Evolutionary conservation across 2,797 vertebrate species (phyloP).

Genomic region (Enteromius thamalakanensis): DNA sequence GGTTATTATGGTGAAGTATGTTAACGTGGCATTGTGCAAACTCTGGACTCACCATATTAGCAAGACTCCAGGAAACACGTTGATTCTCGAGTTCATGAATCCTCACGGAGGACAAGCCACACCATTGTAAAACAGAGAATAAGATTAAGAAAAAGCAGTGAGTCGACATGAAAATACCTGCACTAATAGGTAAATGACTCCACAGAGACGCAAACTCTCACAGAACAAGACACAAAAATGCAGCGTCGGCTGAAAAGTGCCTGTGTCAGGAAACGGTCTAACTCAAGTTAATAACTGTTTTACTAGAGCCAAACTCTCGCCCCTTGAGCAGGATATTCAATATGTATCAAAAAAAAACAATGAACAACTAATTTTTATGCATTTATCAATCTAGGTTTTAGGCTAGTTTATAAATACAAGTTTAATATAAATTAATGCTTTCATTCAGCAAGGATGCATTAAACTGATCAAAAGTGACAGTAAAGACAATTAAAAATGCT

Average conservation of each 20-base stretch:
- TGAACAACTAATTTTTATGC: neutral
- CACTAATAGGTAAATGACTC: conserved; percentile 18
- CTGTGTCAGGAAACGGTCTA: neutral
- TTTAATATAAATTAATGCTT: neutral
- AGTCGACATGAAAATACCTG: conserved; percentile 12
- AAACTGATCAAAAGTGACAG: neutral
- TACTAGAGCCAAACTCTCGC: neutral
- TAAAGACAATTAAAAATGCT: neutral
- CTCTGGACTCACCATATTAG: conserved; percentile 35
- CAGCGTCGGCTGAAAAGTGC: neutral
- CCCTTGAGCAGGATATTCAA: neutral
- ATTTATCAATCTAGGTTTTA: neutral
- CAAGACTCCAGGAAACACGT: neutral
- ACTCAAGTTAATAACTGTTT: neutral
- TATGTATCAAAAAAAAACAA: neutral
- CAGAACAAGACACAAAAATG: neutral
- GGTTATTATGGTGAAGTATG: neutral
- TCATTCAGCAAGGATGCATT: neutral
- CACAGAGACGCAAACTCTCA: neutral
- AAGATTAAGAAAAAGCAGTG: neutral
- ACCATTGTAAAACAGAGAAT: conserved; percentile 2
- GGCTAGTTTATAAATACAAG: neutral
- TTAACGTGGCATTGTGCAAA: neutral
- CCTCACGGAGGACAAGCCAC: neutral
- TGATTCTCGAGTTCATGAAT: neutral